phyloP scores from a whole-genome alignment of 1,140 invertebrate species.

The Micrasema minimum region DNA sequence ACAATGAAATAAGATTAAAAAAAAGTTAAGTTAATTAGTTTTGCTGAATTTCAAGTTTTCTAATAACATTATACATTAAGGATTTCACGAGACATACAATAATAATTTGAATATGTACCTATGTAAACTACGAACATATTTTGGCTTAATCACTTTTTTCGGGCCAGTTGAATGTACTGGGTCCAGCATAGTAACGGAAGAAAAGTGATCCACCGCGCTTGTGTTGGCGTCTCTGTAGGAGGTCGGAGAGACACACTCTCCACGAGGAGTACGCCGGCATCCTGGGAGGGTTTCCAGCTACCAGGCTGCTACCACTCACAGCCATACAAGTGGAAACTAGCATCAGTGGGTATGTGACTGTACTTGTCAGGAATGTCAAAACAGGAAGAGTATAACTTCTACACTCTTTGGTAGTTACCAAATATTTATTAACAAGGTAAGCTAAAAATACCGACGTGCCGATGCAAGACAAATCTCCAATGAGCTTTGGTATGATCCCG shows the following conservation, averaged over 20 bases:
- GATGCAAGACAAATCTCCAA: slow-evolving; percentile 81
- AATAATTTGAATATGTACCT: no score
- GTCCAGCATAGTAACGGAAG: slow-evolving; percentile 76
- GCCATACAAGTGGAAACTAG: slow-evolving; percentile 90
- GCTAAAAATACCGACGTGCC: slow-evolving; percentile 78
- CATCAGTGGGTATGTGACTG: slow-evolving; percentile 86
- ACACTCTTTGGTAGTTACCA: slow-evolving; percentile 79
- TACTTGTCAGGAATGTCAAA: slow-evolving; percentile 73
- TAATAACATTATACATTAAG: no score
- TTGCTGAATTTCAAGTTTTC: no score
- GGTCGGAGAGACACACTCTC: slow-evolving; percentile 82
- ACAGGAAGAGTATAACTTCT: slow-evolving; percentile 69
- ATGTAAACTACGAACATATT: no score
- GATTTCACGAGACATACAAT: no score
- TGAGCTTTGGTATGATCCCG: slow-evolving; percentile 82
- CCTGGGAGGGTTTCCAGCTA: slow-evolving; percentile 78
- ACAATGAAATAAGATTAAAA: no score
- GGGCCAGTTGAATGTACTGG: slow-evolving; percentile 26
- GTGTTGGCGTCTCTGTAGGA: slow-evolving; percentile 77
- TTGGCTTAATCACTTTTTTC: neutral
- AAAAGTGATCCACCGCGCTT: slow-evolving; percentile 86
- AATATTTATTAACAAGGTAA: slow-evolving; percentile 81
- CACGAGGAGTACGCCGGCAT: slow-evolving; percentile 85
- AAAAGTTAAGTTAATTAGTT: no score
- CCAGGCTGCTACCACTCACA: slow-evolving; percentile 78